Base-by-base conservation (phyloP, 2,888 invertebrate genomes). In the Amphipyra tragopoginis region DNA sequence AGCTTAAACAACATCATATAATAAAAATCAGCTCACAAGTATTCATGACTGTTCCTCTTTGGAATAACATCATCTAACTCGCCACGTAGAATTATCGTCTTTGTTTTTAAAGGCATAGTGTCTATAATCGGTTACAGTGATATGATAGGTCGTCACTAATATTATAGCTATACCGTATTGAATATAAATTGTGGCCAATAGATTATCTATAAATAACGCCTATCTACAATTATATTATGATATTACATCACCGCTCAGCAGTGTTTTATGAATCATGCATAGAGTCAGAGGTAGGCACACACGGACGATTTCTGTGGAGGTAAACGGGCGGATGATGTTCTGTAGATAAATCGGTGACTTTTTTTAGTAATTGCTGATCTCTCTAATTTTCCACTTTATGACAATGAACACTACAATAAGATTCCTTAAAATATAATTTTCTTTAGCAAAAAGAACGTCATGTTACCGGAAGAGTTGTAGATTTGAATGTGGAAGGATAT, bases 261-360 rank as follows among this genome's bases (percentile, higher is more conserved):
- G 21, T 51, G 52, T 48, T 62, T 34, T 48, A 68, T 76, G 79
- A 77, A 77, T 77, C 71, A 77, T 74, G 76, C 61, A 77, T 74
- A 26, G 54, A 29, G 40, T 29, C 50, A 7, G 15, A 57, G 14
- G 34, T 36, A 7, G 10, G 43, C 26, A 42, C 62, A 75, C 44
- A 65, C 72, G 47, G 48, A 61, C 49, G 57, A 53, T 62, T 54
- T 50, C 58, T 34, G n/a, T 0, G 5, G 5, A 29, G 2, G 29
- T 29, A 4, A 29, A 21, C 21, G 21, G 29, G 29, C 29, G 6
- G 6, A 5, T 29, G 29, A 29, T 29, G 2, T 7, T 29, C 29
- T 7, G 29, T 29, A 7, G 29, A 5, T 7, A 5, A 5, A 29
- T 21, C 21, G 21, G 21, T n/a, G n/a, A 21, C 21, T 21, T 21